Evolutionary conservation across 2,797 vertebrate genomes (phyloP), one percentile per base, ranked within the genome.

Genomic region (Pseudochirops cupreus): DNA sequence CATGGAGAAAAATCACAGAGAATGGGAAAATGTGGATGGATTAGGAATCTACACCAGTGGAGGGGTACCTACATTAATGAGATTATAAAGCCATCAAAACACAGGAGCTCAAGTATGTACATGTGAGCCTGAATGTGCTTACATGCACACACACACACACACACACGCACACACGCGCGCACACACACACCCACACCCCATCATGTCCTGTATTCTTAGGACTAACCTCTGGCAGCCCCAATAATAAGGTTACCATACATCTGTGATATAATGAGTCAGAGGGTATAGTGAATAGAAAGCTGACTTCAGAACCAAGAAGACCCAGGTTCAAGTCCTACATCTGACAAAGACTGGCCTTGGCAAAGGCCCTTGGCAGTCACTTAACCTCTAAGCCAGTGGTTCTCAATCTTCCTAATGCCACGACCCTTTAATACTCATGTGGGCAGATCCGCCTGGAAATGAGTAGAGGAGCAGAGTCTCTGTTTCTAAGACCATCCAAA

Each of bases 181-280:
- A 92, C 56, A 90, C 87, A 90, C 67, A n/a, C 67, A 31, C 46
- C 50, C 0, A 28, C 14, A 90, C 29, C 53, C 31, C 29, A 0
- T 91, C 87, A 90, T 24, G 59, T 57, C 82, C 50, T 95, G 91
- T 89, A 26, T 46, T 95, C 94, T 57, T 94, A 94, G 46, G 74
- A 54, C 13, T 39, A 59, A 93, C 55, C 93, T 94, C 67, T 90
- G n/a, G 39, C 95, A 93, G 56, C 39, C 28, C 31, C 21, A 92
- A 56, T 89, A 93, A 93, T 93, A 91, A 59, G 62, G 94, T 91
- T 62, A 39, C n/a, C 16, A 39, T 39, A 39, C 67, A 39, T 74
- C 31, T 74, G n/a, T n/a, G 67, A 39, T 5, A 74, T 21, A 18
- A 18, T 39, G 16, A 74, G 67, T 74, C n/a, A 39, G 33, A 18